These are phyloP conservation scores for Epinotia bilunana DNA, from an alignment of 2,888 invertebrate genomes.

Conservation along the genomic window DNA sequence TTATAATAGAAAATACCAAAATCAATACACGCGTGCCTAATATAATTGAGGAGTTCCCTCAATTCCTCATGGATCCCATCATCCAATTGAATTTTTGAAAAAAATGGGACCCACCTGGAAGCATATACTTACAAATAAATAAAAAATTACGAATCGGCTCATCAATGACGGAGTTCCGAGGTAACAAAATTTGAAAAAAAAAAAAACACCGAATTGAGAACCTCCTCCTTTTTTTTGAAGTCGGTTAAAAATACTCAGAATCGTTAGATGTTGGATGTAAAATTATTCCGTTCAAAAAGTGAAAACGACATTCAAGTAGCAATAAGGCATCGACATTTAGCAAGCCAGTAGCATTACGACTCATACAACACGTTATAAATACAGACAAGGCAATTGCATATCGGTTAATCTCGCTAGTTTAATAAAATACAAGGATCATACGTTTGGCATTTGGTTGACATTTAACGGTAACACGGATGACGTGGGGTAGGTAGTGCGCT, in stretches of 20 bases:
- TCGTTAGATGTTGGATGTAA: background rate
- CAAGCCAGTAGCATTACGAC: background rate
- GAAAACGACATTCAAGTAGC: background rate
- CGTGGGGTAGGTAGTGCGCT: conserved; percentile 52
- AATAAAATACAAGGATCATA: conserved; percentile 31
- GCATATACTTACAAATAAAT: no score
- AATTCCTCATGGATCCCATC: no score
- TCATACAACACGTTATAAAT: background rate
- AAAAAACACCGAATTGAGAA: no score
- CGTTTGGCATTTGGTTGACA: conserved; percentile 75
- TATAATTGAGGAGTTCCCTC: no score
- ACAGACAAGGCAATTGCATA: conserved; percentile 1
- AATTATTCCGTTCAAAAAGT: background rate
- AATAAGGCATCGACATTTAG: conserved; percentile 1
- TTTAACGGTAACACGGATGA: conserved; percentile 65
- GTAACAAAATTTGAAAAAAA: no score
- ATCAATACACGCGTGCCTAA: no score
- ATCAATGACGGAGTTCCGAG: no score
- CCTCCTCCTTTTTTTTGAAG: no score
- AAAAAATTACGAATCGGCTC: no score
- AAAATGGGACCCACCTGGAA: no score
- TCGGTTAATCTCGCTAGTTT: conserved; percentile 2
- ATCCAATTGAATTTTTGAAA: no score
- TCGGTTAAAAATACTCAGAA: conserved; percentile 15
- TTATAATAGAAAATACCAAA: no score